Percentiles rank a stretch among this genome's conserved stretches.
Conservation (phyloP, 1,140 invertebrate species). For the Triops longicaudatus region DNA sequence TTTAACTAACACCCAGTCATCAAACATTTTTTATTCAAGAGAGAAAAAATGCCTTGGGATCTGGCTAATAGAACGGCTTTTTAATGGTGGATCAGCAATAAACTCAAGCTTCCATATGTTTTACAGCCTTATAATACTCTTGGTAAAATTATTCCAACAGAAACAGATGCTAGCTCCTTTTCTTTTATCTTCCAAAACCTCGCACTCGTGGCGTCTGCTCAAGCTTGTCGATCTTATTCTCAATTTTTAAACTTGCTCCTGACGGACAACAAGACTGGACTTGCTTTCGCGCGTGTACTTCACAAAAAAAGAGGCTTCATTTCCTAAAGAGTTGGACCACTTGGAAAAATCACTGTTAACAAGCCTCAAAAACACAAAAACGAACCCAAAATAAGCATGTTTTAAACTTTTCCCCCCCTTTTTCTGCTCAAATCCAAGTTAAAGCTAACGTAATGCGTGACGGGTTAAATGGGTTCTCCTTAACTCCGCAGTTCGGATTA, state of each 20-base stretch:
- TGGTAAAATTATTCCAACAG: background rate
- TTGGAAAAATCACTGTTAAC: background rate
- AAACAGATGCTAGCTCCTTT: conserved; percentile 1
- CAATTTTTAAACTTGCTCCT: background rate
- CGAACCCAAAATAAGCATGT: too few species aligned
- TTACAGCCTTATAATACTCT: background rate
- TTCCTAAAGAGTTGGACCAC: background rate
- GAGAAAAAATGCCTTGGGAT: background rate
- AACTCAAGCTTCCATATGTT: conserved; percentile 7
- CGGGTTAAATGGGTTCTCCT: too few species aligned
- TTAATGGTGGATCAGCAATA: conserved; percentile 1
- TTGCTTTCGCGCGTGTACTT: background rate
- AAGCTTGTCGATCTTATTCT: background rate
- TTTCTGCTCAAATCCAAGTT: too few species aligned
- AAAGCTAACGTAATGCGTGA: too few species aligned
- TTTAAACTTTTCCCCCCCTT: too few species aligned
- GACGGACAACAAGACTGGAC: too few species aligned
- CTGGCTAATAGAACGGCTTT: conserved; percentile 1
- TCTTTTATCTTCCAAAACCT: background rate
- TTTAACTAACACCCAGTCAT: background rate
- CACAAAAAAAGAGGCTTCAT: background rate
- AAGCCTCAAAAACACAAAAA: too few species aligned
- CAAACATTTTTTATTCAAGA: background rate
- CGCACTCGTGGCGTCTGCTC: conserved; percentile 9
- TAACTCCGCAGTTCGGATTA: background rate